phyloP scores from a whole-genome alignment of 2,113 vertebrate species.

The Miniopterus natalensis region DNA sequence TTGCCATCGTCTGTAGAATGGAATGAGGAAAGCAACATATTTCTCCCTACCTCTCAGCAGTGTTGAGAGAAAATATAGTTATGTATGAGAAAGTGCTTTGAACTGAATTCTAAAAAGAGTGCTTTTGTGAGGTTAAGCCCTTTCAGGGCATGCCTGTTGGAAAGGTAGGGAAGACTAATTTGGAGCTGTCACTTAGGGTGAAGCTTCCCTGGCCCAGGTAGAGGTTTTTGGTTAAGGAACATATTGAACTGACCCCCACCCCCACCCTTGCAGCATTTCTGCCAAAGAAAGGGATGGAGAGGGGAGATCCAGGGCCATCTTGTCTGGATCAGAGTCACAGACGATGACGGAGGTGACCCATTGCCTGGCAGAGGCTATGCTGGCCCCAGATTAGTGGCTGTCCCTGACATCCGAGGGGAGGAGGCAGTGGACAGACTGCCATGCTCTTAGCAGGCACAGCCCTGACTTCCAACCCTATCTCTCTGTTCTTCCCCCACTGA shows the following conservation, averaged over 20 bases:
- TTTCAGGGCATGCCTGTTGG: neutral
- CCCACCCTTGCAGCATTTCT: neutral
- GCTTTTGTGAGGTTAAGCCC: neutral
- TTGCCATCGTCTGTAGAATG: neutral
- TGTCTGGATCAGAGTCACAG: neutral
- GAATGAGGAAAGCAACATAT: neutral
- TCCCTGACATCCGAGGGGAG: neutral
- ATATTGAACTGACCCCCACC: neutral
- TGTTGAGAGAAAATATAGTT: neutral
- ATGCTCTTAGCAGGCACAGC: neutral
- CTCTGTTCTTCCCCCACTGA: too few relatives aligned
- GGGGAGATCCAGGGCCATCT: neutral
- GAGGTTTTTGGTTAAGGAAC: slow-evolving; percentile 3
- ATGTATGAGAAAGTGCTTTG: neutral
- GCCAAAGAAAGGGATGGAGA: neutral
- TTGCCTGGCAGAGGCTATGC: neutral
- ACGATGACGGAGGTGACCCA: neutral
- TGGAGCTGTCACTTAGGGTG: neutral
- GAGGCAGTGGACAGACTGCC: neutral
- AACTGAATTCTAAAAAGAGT: slow-evolving; percentile 39
- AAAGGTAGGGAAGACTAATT: neutral
- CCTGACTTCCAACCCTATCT: neutral
- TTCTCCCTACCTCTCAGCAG: neutral
- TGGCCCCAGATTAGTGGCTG: neutral
- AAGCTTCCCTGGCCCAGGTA: neutral